Evolutionary conservation across 2,797 vertebrate genomes (phyloP).

Genomic region (Brachyalestes nurse): DNA sequence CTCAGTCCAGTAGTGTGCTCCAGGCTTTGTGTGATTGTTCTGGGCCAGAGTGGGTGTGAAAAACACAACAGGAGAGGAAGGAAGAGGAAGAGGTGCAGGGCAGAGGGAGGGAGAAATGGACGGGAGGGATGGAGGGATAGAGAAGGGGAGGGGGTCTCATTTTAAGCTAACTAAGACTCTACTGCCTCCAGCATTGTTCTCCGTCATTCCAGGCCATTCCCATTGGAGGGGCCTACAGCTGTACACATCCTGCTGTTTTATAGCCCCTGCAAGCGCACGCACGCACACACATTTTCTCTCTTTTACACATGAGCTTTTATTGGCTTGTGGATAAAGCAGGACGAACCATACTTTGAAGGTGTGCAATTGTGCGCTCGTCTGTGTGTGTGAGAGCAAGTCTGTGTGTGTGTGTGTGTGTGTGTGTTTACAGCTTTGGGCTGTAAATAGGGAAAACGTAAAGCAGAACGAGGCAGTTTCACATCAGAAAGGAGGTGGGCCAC

Average conservation of each 20-base stretch:
- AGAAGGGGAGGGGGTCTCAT: slow-evolving; percentile 47
- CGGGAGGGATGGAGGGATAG: slow-evolving; percentile 39
- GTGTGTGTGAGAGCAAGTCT: background rate
- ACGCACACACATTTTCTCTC: background rate
- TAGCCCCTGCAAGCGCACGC: slow-evolving; percentile 66
- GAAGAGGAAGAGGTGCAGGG: slow-evolving; percentile 55
- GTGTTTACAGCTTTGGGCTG: slow-evolving; percentile 30
- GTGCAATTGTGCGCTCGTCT: slow-evolving; percentile 13
- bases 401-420: background rate
- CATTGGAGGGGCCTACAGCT: slow-evolving; percentile 70
- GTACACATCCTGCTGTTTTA: slow-evolving; percentile 76
- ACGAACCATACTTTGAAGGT: slow-evolving; percentile 4
- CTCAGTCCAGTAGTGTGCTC: slow-evolving; percentile 47
- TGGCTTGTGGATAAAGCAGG: slow-evolving; percentile 5
- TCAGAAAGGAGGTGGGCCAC: slow-evolving; percentile 37
- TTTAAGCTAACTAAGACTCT: slow-evolving; percentile 49
- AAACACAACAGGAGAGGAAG: slow-evolving; percentile 58
- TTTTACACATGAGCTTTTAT: slow-evolving; percentile 6
- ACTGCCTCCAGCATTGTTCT: slow-evolving; percentile 80
- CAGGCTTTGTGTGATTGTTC: slow-evolving; percentile 54
- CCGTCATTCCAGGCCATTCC: slow-evolving; percentile 71
- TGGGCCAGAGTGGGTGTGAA: slow-evolving; percentile 54
- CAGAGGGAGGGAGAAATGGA: slow-evolving; percentile 17
- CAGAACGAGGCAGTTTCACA: slow-evolving; percentile 30
- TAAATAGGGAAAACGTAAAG: slow-evolving; percentile 48